A percentile compares a stretch with the other conserved stretches of the same genome.
Evolutionary conservation across 2,797 vertebrate genomes (phyloP).

Genomic region (Selene dorsalis): DNA sequence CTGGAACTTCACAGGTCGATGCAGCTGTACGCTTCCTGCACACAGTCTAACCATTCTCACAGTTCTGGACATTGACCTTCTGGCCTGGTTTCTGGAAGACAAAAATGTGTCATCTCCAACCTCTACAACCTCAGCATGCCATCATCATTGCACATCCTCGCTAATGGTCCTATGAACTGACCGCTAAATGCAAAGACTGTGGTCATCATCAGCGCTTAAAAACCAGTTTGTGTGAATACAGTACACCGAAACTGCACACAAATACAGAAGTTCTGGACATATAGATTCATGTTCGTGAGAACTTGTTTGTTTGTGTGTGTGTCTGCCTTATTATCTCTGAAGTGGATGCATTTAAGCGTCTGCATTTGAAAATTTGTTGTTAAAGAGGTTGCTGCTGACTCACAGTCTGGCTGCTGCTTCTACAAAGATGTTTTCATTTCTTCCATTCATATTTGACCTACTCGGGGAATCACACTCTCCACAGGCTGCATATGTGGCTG

Average conservation of each 20-base stretch:
- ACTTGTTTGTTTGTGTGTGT: slow-evolving; percentile 14
- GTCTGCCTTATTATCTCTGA: slow-evolving; percentile 1
- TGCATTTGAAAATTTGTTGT: slow-evolving; percentile 20
- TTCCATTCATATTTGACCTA: slow-evolving; percentile 71
- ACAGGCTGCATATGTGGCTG: slow-evolving; percentile 31
- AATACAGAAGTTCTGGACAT: slow-evolving; percentile 14
- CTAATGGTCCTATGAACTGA: slow-evolving; percentile 32
- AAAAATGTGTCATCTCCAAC: slow-evolving; percentile 52
- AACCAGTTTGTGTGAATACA: slow-evolving; percentile 21
- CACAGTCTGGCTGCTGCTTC: slow-evolving; percentile 61
- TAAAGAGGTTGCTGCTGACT: slow-evolving; percentile 55
- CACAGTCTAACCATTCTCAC: slow-evolving; percentile 10
- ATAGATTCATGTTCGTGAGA: not conserved
- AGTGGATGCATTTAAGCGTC: slow-evolving; percentile 3
- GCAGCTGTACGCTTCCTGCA: slow-evolving; percentile 31
- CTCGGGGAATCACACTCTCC: slow-evolving; percentile 45
- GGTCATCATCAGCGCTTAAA: slow-evolving; percentile 12
- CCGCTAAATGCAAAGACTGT: slow-evolving; percentile 13
- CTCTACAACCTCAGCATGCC: slow-evolving; percentile 32
- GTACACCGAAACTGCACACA: slow-evolving; percentile 9
- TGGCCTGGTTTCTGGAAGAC: slow-evolving; percentile 36
- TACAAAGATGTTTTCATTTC: slow-evolving; percentile 58
- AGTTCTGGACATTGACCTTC: slow-evolving; percentile 34
- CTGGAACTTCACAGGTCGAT: slow-evolving; percentile 37
- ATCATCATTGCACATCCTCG: slow-evolving; percentile 52